Base-by-base conservation (phyloP, 2,113 vertebrate species). In the Chroicocephalus ridibundus region DNA sequence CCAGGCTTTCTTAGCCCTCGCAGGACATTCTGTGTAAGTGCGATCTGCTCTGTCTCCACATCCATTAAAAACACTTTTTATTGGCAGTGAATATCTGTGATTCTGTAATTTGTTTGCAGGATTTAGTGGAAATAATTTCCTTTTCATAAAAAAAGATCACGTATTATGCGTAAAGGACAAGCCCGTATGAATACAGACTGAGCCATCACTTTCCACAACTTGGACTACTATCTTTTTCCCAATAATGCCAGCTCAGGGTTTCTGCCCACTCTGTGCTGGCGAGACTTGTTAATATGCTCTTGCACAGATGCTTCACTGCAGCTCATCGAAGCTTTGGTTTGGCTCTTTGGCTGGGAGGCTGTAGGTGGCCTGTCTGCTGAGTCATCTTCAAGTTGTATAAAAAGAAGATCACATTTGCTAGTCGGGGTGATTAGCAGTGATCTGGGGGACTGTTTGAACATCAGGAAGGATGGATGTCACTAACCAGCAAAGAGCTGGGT, bases 191-290 rank as follows among this genome's bases (percentile, higher is more conserved):
- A 19, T 21, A 9, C 11, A 44, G 51, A 22, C 10, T 46, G 51
- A 82, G 19, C 27, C 32, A 12, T 40, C 24, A 26, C 15, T 36
- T 76, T 25, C 13, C n/a, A 26, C 21, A 13, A 2, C 10, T 74
- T 74, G 38, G 11, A 13, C 22, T 69, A 40, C 29, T 9, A 3
- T 52, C 20, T 69, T 88, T 69, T 72, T 69, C 26, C n/a, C 21
- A 9, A 0, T 21, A 61, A 31, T 1, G 5, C 13, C 1, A 0
- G 13, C 26, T 62, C 2, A 32, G 44, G 36, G 38, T 7, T 44
- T 88, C 13, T 80, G n/a, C 15, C 13, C 34, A 2, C 11, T 36
- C 36, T 9, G 3, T 90, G 54, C 21, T 54, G 52, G 13, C 32
- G 10, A 60, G 10, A 29, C 4, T 25, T 31, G 19, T 44, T 77